phyloP scores from a whole-genome alignment of 2,888 invertebrate genomes.

The Trissolcus brochymenae region DNA sequence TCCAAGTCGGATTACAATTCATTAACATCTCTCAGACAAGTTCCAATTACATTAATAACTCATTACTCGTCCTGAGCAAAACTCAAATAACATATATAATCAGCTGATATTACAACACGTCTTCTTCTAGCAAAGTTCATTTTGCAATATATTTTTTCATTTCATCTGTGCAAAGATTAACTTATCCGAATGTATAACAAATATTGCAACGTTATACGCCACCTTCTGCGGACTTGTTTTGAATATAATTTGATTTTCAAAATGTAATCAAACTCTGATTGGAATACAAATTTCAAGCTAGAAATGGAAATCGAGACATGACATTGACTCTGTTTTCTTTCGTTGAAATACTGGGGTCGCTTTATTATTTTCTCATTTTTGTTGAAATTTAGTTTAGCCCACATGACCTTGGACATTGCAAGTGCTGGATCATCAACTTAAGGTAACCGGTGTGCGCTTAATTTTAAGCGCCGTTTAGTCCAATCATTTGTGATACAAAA shows the following conservation, averaged over 20 bases:
- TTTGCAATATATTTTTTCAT: neutral
- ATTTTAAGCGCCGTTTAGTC: conserved; percentile 4
- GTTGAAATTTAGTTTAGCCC: neutral
- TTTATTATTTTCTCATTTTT: neutral
- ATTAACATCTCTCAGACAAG: neutral
- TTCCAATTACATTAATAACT: too few species aligned
- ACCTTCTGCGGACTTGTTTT: too few species aligned
- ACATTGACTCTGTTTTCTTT: too few species aligned
- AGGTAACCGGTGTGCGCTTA: conserved; percentile 4
- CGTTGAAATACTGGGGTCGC: too few species aligned
- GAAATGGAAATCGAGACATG: neutral
- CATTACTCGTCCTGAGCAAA: too few species aligned
- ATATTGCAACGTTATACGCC: neutral
- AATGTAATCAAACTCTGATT: too few species aligned
- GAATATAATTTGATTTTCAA: too few species aligned
- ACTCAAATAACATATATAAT: too few species aligned
- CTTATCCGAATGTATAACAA: neutral
- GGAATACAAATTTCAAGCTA: too few species aligned
- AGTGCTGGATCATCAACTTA: conserved; percentile 15
- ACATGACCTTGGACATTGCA: conserved; percentile 8
- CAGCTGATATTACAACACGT: too few species aligned
- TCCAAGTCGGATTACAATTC: neutral
- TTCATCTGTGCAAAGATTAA: neutral
- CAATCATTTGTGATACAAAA: conserved; percentile 18
- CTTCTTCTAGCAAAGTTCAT: neutral